Percentiles rank a stretch among this genome's conserved stretches.
phyloP scores from a whole-genome alignment of 30 jellyfish, hydroid and myxozoan genomes.

The Sanderia malayensis region DNA sequence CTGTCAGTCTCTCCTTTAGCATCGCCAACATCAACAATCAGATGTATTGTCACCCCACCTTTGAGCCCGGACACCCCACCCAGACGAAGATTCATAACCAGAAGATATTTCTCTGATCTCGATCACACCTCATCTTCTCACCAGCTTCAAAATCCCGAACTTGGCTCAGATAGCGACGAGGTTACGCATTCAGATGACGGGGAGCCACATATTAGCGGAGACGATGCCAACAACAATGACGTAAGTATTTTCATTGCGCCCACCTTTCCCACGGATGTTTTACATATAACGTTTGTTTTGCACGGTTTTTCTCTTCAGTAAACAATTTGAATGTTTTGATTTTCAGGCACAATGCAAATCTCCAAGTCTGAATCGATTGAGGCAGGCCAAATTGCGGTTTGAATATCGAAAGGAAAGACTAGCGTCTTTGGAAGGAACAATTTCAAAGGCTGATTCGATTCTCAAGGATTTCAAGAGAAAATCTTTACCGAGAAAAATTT shows the following conservation, averaged over 20 bases:
- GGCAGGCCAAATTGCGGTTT: slow-evolving; percentile 66
- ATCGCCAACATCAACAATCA: background rate
- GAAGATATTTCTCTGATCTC: background rate
- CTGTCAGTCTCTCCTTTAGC: slow-evolving; percentile 8
- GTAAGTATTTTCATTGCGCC: too few species aligned
- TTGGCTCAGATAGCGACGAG: slow-evolving; percentile 37
- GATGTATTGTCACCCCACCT: background rate
- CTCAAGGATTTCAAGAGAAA: slow-evolving; percentile 32
- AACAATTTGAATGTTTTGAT: too few species aligned
- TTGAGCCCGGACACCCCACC: background rate
- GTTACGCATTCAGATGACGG: slow-evolving; percentile 35
- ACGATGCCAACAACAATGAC: background rate
- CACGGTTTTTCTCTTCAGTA: too few species aligned
- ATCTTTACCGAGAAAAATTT: slow-evolving; percentile 26
- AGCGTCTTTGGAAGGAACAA: slow-evolving; percentile 67
- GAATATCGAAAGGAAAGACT: slow-evolving; percentile 64
- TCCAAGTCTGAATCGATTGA: slow-evolving; percentile 47
- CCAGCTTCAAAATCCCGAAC: too few species aligned
- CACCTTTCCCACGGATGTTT: too few species aligned
- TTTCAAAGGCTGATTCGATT: slow-evolving; percentile 47
- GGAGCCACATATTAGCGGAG: background rate
- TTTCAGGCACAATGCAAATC: too few species aligned
- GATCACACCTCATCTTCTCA: background rate
- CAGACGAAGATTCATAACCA: background rate
- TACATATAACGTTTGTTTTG: too few species aligned